A percentile compares a stretch with the other conserved stretches of the same genome.
Evolutionary conservation across 2,113 vertebrate genomes (phyloP).

Genomic region (Nyctibius bracteatus): DNA sequence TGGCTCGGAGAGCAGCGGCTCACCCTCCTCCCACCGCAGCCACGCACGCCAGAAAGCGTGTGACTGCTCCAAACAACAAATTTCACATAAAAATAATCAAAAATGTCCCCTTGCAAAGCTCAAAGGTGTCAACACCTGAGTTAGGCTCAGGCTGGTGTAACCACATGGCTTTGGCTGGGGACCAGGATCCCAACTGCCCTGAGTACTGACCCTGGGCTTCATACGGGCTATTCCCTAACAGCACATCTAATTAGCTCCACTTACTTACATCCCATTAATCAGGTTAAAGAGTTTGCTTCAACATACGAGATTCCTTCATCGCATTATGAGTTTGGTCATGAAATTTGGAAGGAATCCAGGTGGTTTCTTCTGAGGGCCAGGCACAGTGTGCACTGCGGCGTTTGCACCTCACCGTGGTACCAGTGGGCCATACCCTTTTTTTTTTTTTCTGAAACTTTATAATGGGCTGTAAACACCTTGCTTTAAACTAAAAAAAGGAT

Average conservation of each 20-base stretch:
- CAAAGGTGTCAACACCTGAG: not conserved
- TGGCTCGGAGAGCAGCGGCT: not conserved
- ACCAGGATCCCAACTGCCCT: not conserved
- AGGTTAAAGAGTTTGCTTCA: conserved; percentile 53
- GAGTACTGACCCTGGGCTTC: accelerated
- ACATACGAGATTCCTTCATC: conserved; percentile 7
- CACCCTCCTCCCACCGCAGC: not conserved
- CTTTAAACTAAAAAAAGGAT: not conserved
- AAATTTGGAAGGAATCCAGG: conserved; percentile 30
- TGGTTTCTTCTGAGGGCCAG: accelerated
- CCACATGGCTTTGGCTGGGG: not conserved
- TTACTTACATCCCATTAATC: conserved; percentile 59
- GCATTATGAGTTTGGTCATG: not conserved
- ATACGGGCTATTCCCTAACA: not conserved
- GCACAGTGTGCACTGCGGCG: not conserved
- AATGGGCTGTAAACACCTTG: not conserved
- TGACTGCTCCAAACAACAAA: not conserved
- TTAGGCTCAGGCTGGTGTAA: not conserved
- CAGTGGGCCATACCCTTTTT: accelerated
- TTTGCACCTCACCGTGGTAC: not conserved
- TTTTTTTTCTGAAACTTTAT: not conserved
- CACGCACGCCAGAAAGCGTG: accelerated
- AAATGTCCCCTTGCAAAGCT: not conserved
- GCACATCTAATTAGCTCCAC: conserved; percentile 36
- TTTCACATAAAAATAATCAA: not conserved